Evolutionary conservation across 2,113 vertebrate genomes (phyloP), one percentile per base, ranked within the genome.

Genomic region (Clupea harengus): DNA sequence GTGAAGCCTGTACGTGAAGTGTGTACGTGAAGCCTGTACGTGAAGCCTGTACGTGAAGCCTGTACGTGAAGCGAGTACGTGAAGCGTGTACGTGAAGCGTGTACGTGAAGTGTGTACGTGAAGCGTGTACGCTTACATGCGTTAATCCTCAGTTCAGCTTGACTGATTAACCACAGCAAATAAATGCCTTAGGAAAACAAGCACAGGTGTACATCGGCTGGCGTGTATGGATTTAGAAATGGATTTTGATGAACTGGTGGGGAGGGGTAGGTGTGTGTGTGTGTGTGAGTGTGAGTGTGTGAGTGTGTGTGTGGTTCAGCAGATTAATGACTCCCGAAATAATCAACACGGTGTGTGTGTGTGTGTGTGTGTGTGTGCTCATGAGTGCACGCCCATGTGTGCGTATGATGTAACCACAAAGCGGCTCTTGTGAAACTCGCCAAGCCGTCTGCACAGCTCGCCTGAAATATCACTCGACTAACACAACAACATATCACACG

Each of bases 271-370:
- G n/a, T n/a, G n/a, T n/a, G n/a, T 20, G 25, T 28, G 67, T 32
- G 25, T 15, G 67, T 32, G 64, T 57, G 52, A 20, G 52, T 57
- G 54, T 60, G 18, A 22, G 64, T 78, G 72, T 32, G 72, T 13
- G 72, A 15, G 72, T 32, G 28, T 32, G 28, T 32, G 72, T 78
- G 72, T 39, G 28, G 4, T 9, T 2, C 28, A 75, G 72, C 5
- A 78, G 72, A 78, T 78, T 39, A 78, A 78, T 32, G 28, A 39
- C 72, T 78, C 72, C 32, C 20, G 9, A 78, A 78, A 78, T 78
- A 78, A 78, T 78, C n/a, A 72, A 13, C 72, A 39, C 4, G 13
- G 13, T 78, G 32, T 13, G 72, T 13, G 11, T 75, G 67, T 75
- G 13, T 32, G 67, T 39, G 28, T 72, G 67, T 32, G 28, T 72